Conservation (phyloP, 2,888 invertebrate species). For the Orgyia antiqua region DNA sequence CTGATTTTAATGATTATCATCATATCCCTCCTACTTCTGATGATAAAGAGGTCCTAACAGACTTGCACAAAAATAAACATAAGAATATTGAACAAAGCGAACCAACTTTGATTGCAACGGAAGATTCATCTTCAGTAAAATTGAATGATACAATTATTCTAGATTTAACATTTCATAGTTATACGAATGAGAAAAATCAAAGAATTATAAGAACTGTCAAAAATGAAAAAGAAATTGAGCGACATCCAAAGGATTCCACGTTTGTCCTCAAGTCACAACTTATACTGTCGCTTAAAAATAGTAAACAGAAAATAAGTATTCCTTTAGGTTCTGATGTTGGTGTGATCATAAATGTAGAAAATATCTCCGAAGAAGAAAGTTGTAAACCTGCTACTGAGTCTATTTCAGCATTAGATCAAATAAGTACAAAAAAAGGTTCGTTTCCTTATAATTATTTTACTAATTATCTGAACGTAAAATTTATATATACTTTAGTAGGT, state of each 20-base stretch:
- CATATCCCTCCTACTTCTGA: too few relatives aligned
- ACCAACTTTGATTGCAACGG: too few relatives aligned
- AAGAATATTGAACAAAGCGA: too few relatives aligned
- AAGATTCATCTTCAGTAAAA: too few relatives aligned
- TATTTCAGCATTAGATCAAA: too few relatives aligned
- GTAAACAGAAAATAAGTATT: slow-evolving; percentile 28
- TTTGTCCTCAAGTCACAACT: slow-evolving; percentile 36
- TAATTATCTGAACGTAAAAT: too few relatives aligned
- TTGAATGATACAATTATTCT: slow-evolving; percentile 16
- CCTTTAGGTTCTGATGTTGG: slow-evolving; percentile 41
- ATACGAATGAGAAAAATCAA: slow-evolving; percentile 36
- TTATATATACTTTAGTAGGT: too few relatives aligned
- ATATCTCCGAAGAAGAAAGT: background rate
- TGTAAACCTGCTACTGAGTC: background rate
- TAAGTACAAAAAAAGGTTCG: background rate
- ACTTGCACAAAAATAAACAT: too few relatives aligned
- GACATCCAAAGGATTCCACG: slow-evolving; percentile 27
- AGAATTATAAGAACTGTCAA: slow-evolving; percentile 41
- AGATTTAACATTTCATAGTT: slow-evolving; percentile 46
- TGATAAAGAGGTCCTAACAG: too few relatives aligned
- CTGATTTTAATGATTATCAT: too few relatives aligned
- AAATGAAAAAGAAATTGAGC: slow-evolving; percentile 16
- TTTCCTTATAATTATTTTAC: too few relatives aligned
- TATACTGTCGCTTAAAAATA: slow-evolving; percentile 26
- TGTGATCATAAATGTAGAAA: slow-evolving; percentile 32